A percentile compares a stretch with the other conserved stretches of the same genome.
phyloP scores from a whole-genome alignment of 2,113 vertebrate genomes.

The Oncorhynchus nerka region DNA sequence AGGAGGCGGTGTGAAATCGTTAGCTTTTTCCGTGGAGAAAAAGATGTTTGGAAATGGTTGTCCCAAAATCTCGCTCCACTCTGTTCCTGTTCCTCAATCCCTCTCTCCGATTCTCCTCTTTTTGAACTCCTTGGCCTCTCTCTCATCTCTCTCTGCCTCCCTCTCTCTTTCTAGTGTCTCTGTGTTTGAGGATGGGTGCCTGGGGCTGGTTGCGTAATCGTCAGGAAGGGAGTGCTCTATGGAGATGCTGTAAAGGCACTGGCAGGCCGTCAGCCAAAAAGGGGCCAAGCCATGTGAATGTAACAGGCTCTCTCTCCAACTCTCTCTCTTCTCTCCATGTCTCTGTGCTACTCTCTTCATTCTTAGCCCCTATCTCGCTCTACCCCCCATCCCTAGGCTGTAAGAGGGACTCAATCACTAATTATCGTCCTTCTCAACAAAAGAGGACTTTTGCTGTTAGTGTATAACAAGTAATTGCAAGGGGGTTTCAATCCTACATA shows the following conservation, averaged over 20 bases:
- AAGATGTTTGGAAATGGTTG: too few relatives aligned
- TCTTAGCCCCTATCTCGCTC: too few relatives aligned
- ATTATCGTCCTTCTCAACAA: slow-evolving; percentile 3
- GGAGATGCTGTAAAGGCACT: slow-evolving; percentile 10
- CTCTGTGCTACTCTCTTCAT: background rate
- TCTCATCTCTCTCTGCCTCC: background rate
- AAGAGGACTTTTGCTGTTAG: slow-evolving; percentile 15
- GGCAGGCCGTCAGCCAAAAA: slow-evolving; percentile 8
- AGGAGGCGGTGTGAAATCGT: too few relatives aligned
- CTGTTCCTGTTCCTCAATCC: background rate
- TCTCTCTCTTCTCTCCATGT: background rate
- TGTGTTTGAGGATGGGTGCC: background rate
- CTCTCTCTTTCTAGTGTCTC: background rate
- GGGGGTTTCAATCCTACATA: background rate
- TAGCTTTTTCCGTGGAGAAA: too few relatives aligned
- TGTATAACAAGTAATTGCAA: slow-evolving; percentile 24
- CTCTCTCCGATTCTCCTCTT: background rate
- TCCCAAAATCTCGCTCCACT: too few relatives aligned
- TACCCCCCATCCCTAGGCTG: background rate
- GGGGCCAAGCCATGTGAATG: slow-evolving; percentile 2
- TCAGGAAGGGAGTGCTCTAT: background rate
- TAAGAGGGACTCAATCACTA: too few relatives aligned
- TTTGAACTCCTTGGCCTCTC: background rate
- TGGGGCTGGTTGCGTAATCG: slow-evolving; percentile 26
- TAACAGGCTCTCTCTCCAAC: slow-evolving; percentile 1